A percentile compares a stretch with the other conserved stretches of the same genome.
These are phyloP conservation scores for Rhinogobio ventralis DNA, from an alignment of 2,797 vertebrate species.

Conservation along the genomic window DNA sequence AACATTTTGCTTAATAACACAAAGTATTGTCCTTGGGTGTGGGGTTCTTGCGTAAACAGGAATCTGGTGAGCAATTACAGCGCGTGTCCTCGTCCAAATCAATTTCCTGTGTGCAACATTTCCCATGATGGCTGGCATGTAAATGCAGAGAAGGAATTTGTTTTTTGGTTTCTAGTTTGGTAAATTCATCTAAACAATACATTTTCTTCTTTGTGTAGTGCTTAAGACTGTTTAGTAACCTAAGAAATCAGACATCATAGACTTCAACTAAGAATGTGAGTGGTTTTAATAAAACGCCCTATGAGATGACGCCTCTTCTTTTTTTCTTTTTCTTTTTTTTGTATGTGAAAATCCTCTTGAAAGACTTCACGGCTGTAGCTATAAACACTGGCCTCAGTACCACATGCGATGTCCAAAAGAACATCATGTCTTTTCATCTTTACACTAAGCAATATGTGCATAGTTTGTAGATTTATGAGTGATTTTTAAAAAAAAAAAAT, in stretches of 20 bases:
- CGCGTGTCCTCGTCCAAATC: not conserved
- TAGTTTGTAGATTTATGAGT: constrained; percentile 25
- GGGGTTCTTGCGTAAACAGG: constrained; percentile 33
- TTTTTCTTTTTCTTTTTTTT: not conserved
- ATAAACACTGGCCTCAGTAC: not conserved
- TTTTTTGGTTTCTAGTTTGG: not conserved
- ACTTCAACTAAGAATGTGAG: not conserved
- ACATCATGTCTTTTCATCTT: constrained; percentile 21
- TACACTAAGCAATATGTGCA: constrained; percentile 1
- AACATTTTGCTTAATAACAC: constrained; percentile 27
- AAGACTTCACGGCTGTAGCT: not conserved
- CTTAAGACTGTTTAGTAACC: constrained; percentile 5
- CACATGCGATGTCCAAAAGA: constrained; percentile 7
- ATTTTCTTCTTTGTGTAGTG: not conserved
- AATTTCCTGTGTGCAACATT: constrained; percentile 26
- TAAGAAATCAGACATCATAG: not conserved
- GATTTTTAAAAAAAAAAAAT: not conserved
- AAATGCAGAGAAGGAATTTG: not conserved
- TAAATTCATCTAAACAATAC: not conserved
- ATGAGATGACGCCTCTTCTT: not conserved
- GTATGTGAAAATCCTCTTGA: not conserved
- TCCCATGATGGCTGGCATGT: too few relatives aligned
- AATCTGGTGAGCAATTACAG: constrained; percentile 20
- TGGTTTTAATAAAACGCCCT: constrained; percentile 5
- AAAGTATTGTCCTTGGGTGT: constrained; percentile 30